Conservation (phyloP, 2,797 vertebrate genomes). For the Coluber constrictor region DNA sequence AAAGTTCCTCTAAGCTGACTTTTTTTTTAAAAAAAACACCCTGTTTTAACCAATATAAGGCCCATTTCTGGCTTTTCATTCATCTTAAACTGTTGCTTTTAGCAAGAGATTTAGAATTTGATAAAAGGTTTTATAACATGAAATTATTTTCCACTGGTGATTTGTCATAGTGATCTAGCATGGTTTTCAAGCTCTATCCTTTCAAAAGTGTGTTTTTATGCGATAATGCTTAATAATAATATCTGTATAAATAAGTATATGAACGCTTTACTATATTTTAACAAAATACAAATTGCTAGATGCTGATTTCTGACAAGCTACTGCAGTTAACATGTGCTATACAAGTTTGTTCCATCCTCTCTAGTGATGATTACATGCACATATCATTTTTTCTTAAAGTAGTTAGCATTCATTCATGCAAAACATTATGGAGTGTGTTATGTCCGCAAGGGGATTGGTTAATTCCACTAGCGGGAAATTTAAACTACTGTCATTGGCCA, state of each 20-base stretch:
- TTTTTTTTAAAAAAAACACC: constrained; percentile 3
- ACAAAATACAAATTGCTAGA: constrained; percentile 28
- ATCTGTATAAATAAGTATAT: constrained; percentile 56
- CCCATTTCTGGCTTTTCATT: constrained; percentile 46
- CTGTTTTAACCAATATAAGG: not conserved
- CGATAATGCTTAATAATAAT: constrained; percentile 52
- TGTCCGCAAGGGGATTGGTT: too few species aligned
- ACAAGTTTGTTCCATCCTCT: not conserved
- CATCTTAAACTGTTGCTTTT: constrained; percentile 56
- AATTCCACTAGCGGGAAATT: too few species aligned
- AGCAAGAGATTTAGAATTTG: constrained; percentile 57
- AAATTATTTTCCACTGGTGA: constrained; percentile 44
- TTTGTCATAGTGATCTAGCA: constrained; percentile 37
- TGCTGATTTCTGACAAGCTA: constrained; percentile 18
- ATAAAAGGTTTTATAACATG: constrained; percentile 48
- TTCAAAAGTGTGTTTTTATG: constrained; percentile 59
- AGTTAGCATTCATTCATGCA: not conserved
- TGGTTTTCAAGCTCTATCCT: constrained; percentile 49
- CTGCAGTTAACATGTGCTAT: constrained; percentile 22
- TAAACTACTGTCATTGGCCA: too few species aligned
- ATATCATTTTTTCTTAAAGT: not conserved
- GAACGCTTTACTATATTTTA: constrained; percentile 27
- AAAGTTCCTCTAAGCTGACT: constrained; percentile 5
- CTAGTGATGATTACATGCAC: not conserved
- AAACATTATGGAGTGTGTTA: not conserved